Base-by-base conservation (phyloP, 2,888 invertebrate species). In the Tholera decimalis region DNA sequence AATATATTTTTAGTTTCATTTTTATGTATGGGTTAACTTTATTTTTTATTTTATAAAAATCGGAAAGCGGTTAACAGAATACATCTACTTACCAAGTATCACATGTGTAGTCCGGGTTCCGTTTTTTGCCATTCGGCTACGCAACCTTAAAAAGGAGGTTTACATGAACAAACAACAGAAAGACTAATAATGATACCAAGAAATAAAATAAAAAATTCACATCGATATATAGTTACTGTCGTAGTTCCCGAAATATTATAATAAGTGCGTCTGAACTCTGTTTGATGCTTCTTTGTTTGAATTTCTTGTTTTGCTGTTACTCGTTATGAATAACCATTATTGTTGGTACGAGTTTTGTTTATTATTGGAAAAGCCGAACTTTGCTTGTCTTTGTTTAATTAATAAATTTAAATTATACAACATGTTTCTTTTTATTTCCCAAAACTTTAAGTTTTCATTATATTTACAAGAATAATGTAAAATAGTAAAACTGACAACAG, bases 201-300 rank as follows among this genome's bases (percentile, higher is more conserved):
- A 15, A 18, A 7, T 22, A 20, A n/a, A 11, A n/a, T n/a, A n/a
- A n/a, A n/a, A n/a, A n/a, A n/a, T n/a, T 39, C 20, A 20, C 35
- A 20, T 55, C 26, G 26, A 53, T 63, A 49, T n/a, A 24, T 44
- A 44, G 37, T 50, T 41, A 26, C 41, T 41, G 30, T 33, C 20
- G 41, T 13, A 37, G 30, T 26, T 56, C 28, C 11, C 47, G 20
- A 9, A 15, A 39, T 72, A 30, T 30, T 39, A n/a, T 7, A 22
- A 9, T 9, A 26, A 35, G 11, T 43, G 1, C 28, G 28, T 15
- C 30, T 20, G 2, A 54, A 33, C 39, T 3, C 9, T 39, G 11
- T 5, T 37, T 33, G 0, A n/a, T 20, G 7, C 22, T 43, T 13
- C 20, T 49, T 22, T 15, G 37, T n/a, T n/a, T n/a, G n/a, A n/a